Base-by-base conservation (phyloP, 2,113 vertebrate species). In the Thunnus maccoyii region DNA sequence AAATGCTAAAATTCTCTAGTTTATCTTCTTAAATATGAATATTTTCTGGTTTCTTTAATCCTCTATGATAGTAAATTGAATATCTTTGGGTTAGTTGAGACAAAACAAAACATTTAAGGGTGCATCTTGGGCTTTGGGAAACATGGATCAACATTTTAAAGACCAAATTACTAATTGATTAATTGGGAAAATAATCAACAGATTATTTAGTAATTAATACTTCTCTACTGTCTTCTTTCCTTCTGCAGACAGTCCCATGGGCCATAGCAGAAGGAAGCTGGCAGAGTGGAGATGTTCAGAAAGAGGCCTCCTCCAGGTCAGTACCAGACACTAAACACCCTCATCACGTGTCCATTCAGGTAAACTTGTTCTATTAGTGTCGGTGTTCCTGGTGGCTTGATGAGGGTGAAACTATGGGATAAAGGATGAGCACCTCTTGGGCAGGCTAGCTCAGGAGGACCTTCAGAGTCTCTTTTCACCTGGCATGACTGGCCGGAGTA, bases 271-370 rank as follows among this genome's bases (percentile, higher is more conserved):
- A 73, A 89, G 73, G 70, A 88, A 75, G 17, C 70, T 44, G 76
- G 82, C 86, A 86, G 91, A 88, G 91, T 89, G 94, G 95, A 95
- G 88, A 95, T 95, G 95, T 96, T 95, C 91, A 94, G 92, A 91
- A 94, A 95, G 90, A 95, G 89, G 81, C 92, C 91, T 92, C 94
- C 94, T 91, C 92, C 94, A 94, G 95, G 95, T 95, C 78, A 88
- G 93, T 74, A 11, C 4, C 54, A 8, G 4, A 54, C 15, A 32
- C 32, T 14, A 57, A 65, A 68, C 50, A 73, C 56, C n/a, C 55
- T 50, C 1, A 60, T 54, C 14, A 60, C 15, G 44, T 47, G 20
- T 56, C 22, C 50, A 57, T 17, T 61, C 12, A 50, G 9, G n/a
- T 70, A 9, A 65, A 11, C 48, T 30, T 50, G 22, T 62, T 75